Evolutionary conservation across 2,888 invertebrate species (phyloP).

Genomic region (Ichneumoninae sp.): DNA sequence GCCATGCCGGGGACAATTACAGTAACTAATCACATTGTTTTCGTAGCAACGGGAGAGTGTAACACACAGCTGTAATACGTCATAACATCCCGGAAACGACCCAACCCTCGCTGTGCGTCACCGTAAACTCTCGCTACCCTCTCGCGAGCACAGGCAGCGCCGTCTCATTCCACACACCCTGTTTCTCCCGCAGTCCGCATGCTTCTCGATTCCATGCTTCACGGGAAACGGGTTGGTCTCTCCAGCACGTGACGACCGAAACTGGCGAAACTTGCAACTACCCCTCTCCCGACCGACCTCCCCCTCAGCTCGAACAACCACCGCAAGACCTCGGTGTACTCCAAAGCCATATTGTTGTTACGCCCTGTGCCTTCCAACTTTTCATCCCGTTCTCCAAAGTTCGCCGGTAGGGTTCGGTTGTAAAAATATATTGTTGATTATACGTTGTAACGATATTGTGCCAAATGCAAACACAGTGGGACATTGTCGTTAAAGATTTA

Average conservation of each 20-base stretch:
- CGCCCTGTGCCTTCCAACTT: conserved; percentile 18
- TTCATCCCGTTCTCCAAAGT: conserved; percentile 19
- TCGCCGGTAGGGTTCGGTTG: neutral
- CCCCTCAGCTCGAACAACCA: conserved; percentile 21
- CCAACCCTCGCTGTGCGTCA: conserved; percentile 37
- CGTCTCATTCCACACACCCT: conserved; percentile 17
- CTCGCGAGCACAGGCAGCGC: neutral
- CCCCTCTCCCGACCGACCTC: no score
- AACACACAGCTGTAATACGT: conserved; percentile 74
- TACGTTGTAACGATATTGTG: neutral
- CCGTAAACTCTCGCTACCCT: conserved; percentile 38
- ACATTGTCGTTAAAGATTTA: neutral
- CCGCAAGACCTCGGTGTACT: conserved; percentile 39
- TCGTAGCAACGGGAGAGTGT: conserved; percentile 71
- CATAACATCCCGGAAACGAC: conserved; percentile 73
- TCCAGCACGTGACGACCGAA: conserved; percentile 56
- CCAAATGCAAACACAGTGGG: neutral
- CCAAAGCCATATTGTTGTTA: conserved; percentile 11
- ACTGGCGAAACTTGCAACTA: conserved; percentile 56
- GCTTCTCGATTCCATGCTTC: conserved; percentile 51
- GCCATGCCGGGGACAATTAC: conserved; percentile 75
- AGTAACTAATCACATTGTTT: conserved; percentile 80
- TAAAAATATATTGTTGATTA: neutral
- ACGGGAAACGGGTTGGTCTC: conserved; percentile 51
- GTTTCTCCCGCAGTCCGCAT: conserved; percentile 38